Evolutionary conservation across 2,113 vertebrate species (phyloP), one percentile per base, ranked within the genome.

Genomic region (Aramus guarauna): DNA sequence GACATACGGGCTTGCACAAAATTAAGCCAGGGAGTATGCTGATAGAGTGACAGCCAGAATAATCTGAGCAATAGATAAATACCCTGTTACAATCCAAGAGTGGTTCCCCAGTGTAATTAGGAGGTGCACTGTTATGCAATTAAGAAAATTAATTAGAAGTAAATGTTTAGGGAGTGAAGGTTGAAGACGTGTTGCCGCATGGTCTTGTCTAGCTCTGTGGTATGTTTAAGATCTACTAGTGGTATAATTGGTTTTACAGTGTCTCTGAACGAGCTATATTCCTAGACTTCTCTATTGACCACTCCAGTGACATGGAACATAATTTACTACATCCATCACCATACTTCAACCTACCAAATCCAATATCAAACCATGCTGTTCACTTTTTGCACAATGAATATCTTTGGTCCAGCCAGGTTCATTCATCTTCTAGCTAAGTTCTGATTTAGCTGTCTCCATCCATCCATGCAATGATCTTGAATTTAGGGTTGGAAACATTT

Each of bases 101-200:
- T 39, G 36, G 79, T 52, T 97, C 96, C 95, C 88, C 72, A 67
- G 87, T 83, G 94, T 92, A 96, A 97, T 97, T 95, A 98, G 91
- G 64, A 94, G 96, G 84, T 59, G 48, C 63, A 94, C 45, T 97
- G 95, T 95, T 96, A 93, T 71, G 73, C 88, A 96, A 96, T 98
- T 96, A 97, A 95, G 94, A 97, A 97, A 97, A 97, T 97, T 97
- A 97, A 97, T 96, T 91, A 94, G 94, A 90, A 87, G 88, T 85
- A 96, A 85, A 89, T 0, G 27, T 92, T 95, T 90, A 76, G 77
- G 39, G 85, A 85, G 43, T 53, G 45, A 59, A 94, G 89, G 92
- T 73, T 90, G 85, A 93, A 86, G 50, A 55, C 24, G 5, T 20
- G 43, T 47, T 86, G 73, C 5, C 41, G 37, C 60, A 71, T 48